Conservation (phyloP, 64 coral and sea anemone genomes). For the Montipora foliosa region DNA sequence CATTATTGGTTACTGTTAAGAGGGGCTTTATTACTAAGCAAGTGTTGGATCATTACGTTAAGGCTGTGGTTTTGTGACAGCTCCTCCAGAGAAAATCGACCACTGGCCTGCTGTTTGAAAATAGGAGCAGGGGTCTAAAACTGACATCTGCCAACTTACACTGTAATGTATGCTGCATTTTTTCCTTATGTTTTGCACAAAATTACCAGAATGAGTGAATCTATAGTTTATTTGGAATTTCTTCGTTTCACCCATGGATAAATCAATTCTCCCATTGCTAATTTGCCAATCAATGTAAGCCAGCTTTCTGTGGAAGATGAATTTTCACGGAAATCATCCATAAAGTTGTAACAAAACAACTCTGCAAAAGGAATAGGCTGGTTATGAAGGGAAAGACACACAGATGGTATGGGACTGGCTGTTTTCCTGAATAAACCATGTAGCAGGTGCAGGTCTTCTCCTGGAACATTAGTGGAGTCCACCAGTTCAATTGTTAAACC, state of each 20-base stretch:
- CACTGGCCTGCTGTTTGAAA: too few species aligned
- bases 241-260: conserved; percentile 71
- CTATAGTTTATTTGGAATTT: neutral
- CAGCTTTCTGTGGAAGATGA: conserved; percentile 2
- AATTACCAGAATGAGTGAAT: too few species aligned
- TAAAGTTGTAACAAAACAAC: neutral
- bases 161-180: too few species aligned
- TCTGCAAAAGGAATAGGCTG: conserved; percentile 17
- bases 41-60: too few species aligned
- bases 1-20: too few species aligned
- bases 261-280: conserved; percentile 50
- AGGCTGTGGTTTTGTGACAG: too few species aligned
- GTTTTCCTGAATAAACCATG: neutral
- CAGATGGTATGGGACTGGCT: conserved; percentile 2
- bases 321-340: neutral
- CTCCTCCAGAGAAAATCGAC: too few species aligned
- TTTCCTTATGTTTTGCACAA: too few species aligned
- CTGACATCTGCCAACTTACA: too few species aligned
- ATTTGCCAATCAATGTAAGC: conserved; percentile 13
- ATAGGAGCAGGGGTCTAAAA: too few species aligned
- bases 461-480: neutral
- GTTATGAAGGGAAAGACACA: conserved; percentile 1
- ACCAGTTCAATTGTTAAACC: conserved; percentile 18
- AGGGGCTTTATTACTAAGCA: too few species aligned
- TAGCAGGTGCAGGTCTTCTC: neutral